Percentiles rank a stretch among this genome's conserved stretches.
Evolutionary conservation across 2,797 vertebrate species (phyloP).

Genomic region (Bovichtus variegatus): DNA sequence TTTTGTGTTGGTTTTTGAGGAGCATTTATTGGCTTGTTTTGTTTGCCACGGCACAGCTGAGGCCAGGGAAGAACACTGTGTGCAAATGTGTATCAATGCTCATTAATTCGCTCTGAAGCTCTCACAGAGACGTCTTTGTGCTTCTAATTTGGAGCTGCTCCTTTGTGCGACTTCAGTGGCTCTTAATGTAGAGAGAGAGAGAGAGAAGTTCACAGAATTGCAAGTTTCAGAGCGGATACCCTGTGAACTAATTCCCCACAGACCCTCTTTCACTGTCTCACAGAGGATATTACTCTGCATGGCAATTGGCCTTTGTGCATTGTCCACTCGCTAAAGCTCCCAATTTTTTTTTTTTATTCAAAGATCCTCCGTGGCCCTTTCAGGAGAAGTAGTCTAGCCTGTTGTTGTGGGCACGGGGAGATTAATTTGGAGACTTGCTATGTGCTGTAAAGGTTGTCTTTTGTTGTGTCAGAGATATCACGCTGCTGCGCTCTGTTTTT

Average conservation of each 20-base stretch:
- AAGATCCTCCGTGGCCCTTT: constrained; percentile 40
- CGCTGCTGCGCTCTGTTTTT: constrained; percentile 24
- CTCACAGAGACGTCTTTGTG: constrained; percentile 84
- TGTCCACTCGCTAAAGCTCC: constrained; percentile 53
- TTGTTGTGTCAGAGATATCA: constrained; percentile 13
- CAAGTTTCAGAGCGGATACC: constrained; percentile 73
- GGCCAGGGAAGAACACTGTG: constrained; percentile 66
- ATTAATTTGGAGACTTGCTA: constrained; percentile 25
- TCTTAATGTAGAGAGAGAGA: constrained; percentile 77
- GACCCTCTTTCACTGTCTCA: constrained; percentile 65
- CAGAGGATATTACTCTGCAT: constrained; percentile 69
- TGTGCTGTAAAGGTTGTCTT: constrained; percentile 24
- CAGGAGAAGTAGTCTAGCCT: constrained; percentile 15
- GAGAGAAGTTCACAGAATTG: constrained; percentile 77
- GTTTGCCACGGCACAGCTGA: constrained; percentile 59
- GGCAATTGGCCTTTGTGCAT: constrained; percentile 71
- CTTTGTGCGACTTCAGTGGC: constrained; percentile 83
- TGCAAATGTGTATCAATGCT: constrained; percentile 82
- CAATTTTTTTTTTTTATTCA: constrained; percentile 65
- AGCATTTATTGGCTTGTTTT: constrained; percentile 41
- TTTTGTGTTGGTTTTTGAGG: constrained; percentile 1
- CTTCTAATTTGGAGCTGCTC: constrained; percentile 82
- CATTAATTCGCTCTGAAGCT: constrained; percentile 82
- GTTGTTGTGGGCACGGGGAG: constrained; percentile 21
- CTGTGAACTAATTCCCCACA: constrained; percentile 77